A percentile compares a stretch with the other conserved stretches of the same genome.
phyloP scores from a whole-genome alignment of 2,113 vertebrate species.

The Glaucomys volans region DNA sequence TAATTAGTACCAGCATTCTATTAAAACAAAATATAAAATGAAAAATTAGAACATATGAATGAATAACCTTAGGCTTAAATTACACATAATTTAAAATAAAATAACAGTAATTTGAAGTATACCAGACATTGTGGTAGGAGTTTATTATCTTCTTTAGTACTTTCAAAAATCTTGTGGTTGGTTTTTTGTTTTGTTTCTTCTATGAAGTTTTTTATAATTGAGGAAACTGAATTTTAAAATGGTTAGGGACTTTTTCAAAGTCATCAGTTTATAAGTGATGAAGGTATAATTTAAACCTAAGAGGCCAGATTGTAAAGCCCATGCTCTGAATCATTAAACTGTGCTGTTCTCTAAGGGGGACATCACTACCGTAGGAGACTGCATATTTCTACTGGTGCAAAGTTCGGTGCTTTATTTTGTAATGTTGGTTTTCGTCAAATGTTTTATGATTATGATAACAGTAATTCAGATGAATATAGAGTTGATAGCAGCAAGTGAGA shows the following conservation, averaged over 20 bases:
- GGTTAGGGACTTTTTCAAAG: neutral
- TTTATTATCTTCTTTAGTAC: neutral
- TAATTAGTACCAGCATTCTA: constrained; percentile 33
- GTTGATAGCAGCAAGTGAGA: neutral
- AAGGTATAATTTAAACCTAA: neutral
- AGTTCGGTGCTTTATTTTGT: constrained; percentile 29
- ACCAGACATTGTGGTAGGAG: neutral
- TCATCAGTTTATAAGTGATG: neutral
- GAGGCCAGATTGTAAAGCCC: neutral
- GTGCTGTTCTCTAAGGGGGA: neutral
- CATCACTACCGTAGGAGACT: neutral
- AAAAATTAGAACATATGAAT: constrained; percentile 7
- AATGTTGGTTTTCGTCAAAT: neutral
- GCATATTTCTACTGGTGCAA: neutral
- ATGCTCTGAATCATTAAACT: neutral
- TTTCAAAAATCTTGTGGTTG: neutral
- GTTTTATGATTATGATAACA: neutral
- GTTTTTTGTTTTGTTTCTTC: neutral
- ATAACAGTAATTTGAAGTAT: neutral
- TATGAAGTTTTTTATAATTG: constrained; percentile 54
- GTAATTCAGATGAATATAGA: neutral
- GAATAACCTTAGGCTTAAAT: constrained; percentile 51
- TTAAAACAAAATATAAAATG: constrained; percentile 2
- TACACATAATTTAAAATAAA: neutral
- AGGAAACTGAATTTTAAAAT: constrained; percentile 6